Base-by-base conservation (phyloP, 1,140 invertebrate genomes). In the Cotesia chilonis region DNA sequence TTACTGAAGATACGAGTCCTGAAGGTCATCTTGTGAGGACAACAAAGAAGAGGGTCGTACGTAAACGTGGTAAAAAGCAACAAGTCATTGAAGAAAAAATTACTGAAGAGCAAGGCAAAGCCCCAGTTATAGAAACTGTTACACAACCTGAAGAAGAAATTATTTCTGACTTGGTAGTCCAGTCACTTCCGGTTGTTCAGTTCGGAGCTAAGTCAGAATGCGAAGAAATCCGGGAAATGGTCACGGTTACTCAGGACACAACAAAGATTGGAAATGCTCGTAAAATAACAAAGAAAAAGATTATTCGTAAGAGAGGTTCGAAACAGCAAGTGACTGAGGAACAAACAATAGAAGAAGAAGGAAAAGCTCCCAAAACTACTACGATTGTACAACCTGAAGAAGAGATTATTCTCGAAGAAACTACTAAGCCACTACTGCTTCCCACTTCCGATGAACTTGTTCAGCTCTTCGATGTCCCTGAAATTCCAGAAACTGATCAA, bases 21-120 rank as follows among this genome's bases (percentile, higher is more conserved):
- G 72, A 84, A 80, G 70, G 79, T 73, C 65, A 79, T 74, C 73
- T 76, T n/a, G 77, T 77, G 36, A 75, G 73, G 63, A 68, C 77
- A 2, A 73, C 70, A 20, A 79, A 77, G 47, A 77, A 74, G 12
- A 66, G 52, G 51, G 67, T 28, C 7, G 54, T 78, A 9, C 75
- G 70, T 57, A 79, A 80, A 52, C 77, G 79, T 72, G 81, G 79
- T 7, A 79, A 77, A 55, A 83, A 79, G 68, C 80, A 85, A 76
- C 77, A 78, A 68, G 64, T 70, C 2, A 35, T 71, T 47, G 81
- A 85, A 76, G 78, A 71, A 72, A 59, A 78, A 68, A 64, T 70
- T 52, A 75, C 87, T 5, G 81, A 88, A 70, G 85, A 88, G 73
- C 85, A 85, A 74, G 85, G 85, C 52, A 83, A 87, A 70, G 71